Evolutionary conservation across 2,113 vertebrate genomes (phyloP), one percentile per base, ranked within the genome.

Genomic region (Cygnus buccinator): DNA sequence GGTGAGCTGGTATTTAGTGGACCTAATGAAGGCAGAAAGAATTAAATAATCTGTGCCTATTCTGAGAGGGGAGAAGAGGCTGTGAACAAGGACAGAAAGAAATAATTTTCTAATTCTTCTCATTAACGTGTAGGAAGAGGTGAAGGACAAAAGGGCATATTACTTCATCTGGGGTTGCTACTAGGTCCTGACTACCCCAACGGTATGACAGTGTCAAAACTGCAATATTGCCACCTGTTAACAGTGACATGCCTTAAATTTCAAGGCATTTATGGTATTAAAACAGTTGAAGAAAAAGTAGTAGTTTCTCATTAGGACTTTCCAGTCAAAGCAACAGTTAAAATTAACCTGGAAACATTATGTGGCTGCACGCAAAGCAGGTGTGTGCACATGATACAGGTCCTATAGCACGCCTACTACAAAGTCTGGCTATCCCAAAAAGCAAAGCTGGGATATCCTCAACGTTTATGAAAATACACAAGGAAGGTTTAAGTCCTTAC

Each of bases 1-100:
- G 70, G 94, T 50, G 3, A 97, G 88, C 35, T 99, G 98, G 94
- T 99, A 99, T 72, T 98, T 99, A 80, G 98, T 83, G 31, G 99
- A 99, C 91, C 99, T 99, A 94, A 35, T 2, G 13, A 82, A 78
- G 29, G 65, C 78, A 94, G 84, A 81, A 96, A 65, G 13, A 81
- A 62, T 84, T 13, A 3, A 1, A 54, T 20, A 57, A 78, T 7
- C 35, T 11, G 5, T 8, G 31, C 15, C 46, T 57, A 8, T 2
- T 31, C 18, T 8, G 55, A 80, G 66, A 89, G 7, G 35, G 8
- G 26, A 74, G 41, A 70, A 25, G 77, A 70, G 70, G 43, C 1
- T 63, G 28, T 85, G 26, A 33, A 46, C 11, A 68, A 89, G 3
- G 15, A 79, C 25, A 29, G 22, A 41, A 80, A 73, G 2, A 84